Conservation (phyloP, 2,888 invertebrate species). For the Melolontha melolontha region DNA sequence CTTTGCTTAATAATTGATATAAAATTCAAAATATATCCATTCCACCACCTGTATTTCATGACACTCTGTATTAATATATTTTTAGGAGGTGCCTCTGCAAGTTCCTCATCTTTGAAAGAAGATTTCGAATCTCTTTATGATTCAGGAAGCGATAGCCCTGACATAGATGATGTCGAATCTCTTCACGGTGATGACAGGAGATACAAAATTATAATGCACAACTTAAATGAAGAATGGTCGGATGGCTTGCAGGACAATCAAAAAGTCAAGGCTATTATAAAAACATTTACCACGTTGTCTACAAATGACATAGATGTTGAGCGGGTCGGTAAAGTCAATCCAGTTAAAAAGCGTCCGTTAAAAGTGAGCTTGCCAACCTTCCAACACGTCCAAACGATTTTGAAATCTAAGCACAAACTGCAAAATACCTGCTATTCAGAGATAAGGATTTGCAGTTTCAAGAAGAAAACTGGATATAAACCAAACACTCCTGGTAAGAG, state of each 20-base stretch:
- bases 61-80: background rate
- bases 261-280: slow-evolving; percentile 23
- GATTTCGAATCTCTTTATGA: slow-evolving; percentile 4
- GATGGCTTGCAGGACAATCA: slow-evolving; percentile 24
- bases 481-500: background rate
- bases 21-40: too few species aligned
- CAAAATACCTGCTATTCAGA: slow-evolving; percentile 23
- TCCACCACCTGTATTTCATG: too few species aligned
- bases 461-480: background rate
- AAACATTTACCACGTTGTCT: slow-evolving; percentile 12
- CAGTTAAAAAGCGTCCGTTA: slow-evolving; percentile 11
- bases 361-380: slow-evolving; percentile 31
- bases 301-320: slow-evolving; percentile 14
- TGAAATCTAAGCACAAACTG: slow-evolving; percentile 22
- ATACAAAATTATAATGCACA: slow-evolving; percentile 30
- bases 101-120: background rate
- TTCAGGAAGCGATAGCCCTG: slow-evolving; percentile 18
- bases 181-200: background rate
- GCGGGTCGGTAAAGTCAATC: slow-evolving; percentile 13
- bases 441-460: slow-evolving; percentile 12
- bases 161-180: slow-evolving; percentile 11
- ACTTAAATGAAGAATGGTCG: slow-evolving; percentile 23
- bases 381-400: slow-evolving; percentile 17
- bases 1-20: too few species aligned
- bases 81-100: background rate